Evolutionary conservation across 2,113 vertebrate species (phyloP).

Genomic region (Coptodon rendalli): DNA sequence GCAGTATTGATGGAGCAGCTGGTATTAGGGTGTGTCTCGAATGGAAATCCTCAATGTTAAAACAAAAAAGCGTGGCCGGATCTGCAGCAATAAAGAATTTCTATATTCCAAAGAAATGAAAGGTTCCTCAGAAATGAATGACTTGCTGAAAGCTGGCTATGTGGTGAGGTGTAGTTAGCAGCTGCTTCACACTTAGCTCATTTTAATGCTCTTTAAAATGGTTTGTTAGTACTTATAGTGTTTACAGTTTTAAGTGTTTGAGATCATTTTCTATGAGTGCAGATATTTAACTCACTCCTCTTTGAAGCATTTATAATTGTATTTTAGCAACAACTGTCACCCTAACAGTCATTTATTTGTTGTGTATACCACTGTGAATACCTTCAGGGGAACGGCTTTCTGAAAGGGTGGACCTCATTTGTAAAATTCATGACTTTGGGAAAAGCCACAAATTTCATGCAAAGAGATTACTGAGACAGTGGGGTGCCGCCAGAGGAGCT

Average conservation of each 20-base stretch:
- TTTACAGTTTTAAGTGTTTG: background rate
- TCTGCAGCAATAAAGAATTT: background rate
- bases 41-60: background rate
- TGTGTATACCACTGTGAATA: background rate
- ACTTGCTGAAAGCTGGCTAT: background rate
- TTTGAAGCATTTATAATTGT: background rate
- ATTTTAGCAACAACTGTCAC: background rate
- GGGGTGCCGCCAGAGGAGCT: background rate
- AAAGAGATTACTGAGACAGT: background rate
- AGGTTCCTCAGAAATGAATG: background rate
- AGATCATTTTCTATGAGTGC: background rate
- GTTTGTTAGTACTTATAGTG: background rate
- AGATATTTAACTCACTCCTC: background rate
- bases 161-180: background rate
- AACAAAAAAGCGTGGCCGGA: background rate
- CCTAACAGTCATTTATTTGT: background rate
- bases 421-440: background rate
- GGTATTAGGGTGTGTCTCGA: conserved; percentile 10
- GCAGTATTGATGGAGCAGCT: conserved; percentile 5
- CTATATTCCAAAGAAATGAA: background rate
- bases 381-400: background rate
- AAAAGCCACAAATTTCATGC: background rate
- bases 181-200: background rate
- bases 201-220: background rate
- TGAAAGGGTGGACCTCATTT: background rate